phyloP scores from a whole-genome alignment of 2,113 vertebrate species.

The Mungos mungo region DNA sequence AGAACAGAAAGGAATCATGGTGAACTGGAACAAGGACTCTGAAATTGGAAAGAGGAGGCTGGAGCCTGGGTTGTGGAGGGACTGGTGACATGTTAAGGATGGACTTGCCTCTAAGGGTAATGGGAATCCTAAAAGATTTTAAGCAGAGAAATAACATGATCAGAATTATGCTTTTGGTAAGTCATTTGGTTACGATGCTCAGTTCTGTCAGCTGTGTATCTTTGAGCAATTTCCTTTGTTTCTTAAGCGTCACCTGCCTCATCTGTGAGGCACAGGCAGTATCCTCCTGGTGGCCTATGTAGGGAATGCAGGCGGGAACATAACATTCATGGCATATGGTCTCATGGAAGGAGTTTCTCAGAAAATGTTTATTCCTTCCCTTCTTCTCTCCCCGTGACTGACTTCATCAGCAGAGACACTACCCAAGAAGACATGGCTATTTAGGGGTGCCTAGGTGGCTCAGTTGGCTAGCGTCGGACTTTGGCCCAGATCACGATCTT shows the following conservation, averaged over 20 bases:
- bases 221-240: not conserved
- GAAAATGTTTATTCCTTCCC: not conserved
- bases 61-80: not conserved
- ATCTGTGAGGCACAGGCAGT: not conserved
- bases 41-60: not conserved
- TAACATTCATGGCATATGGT: not conserved
- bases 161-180: not conserved
- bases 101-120: not conserved
- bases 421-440: not conserved
- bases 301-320: not conserved
- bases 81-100: not conserved
- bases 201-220: not conserved
- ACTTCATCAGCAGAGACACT: not conserved
- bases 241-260: not conserved
- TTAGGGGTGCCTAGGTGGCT: not conserved
- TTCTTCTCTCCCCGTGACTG: not conserved
- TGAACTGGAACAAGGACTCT: not conserved
- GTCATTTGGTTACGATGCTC: not conserved
- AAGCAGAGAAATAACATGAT: conserved; percentile 7
- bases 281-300: not conserved
- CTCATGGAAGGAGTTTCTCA: not conserved
- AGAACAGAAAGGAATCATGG: not conserved
- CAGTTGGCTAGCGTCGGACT: no score
- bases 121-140: not conserved
- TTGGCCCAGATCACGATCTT: no score